These are phyloP conservation scores for Eira barbara DNA, from an alignment of 2,113 vertebrate species.

Conservation along the genomic window DNA sequence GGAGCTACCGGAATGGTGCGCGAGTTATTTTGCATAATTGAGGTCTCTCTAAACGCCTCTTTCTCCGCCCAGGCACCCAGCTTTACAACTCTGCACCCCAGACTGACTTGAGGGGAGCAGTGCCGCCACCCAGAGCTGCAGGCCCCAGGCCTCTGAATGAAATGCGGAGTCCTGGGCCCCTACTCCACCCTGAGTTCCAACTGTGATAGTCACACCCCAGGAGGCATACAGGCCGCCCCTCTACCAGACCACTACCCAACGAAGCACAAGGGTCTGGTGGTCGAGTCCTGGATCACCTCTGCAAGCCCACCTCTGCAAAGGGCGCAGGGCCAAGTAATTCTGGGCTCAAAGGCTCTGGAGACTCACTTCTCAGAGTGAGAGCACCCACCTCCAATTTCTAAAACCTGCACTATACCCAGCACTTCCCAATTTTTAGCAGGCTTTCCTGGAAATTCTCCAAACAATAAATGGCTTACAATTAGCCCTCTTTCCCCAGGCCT, in stretches of 20 bases:
- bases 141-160: neutral
- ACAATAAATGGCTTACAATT: neutral
- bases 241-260: neutral
- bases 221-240: neutral
- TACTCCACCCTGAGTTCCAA: rapidly evolving
- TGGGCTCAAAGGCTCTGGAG: neutral
- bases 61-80: neutral
- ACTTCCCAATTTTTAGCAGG: neutral
- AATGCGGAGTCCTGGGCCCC: too few relatives aligned
- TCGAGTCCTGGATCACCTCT: neutral
- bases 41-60: neutral
- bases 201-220: too few relatives aligned
- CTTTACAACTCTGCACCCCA: neutral
- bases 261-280: rapidly evolving
- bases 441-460: neutral
- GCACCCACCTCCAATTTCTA: neutral
- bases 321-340: neutral
- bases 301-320: too few relatives aligned
- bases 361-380: neutral
- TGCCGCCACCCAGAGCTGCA: neutral
- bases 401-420: neutral
- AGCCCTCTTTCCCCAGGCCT: neutral
- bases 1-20: rapidly evolving
- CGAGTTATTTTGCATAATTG: neutral
- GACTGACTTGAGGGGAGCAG: rapidly evolving